phyloP scores from a whole-genome alignment of 2,797 vertebrate species.

The Lophius americanus region DNA sequence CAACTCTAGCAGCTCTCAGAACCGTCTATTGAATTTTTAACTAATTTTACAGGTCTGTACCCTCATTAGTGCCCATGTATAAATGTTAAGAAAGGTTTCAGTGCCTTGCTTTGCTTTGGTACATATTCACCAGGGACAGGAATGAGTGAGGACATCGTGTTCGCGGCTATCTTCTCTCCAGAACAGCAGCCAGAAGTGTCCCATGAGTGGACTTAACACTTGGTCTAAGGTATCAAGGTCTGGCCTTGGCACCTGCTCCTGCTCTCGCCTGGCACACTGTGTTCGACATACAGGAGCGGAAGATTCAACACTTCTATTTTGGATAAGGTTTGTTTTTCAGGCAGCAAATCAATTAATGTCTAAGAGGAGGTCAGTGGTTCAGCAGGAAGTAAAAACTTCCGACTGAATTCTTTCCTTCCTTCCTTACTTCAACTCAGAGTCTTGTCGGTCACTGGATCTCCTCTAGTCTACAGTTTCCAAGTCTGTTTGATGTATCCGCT shows the following conservation, averaged over 20 bases:
- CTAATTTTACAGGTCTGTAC: constrained; percentile 31
- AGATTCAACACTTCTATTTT: constrained; percentile 77
- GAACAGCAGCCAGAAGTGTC: constrained; percentile 39
- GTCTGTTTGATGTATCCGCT: not conserved
- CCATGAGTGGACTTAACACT: constrained; percentile 42
- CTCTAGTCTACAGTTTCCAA: not conserved
- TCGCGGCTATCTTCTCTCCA: constrained; percentile 32
- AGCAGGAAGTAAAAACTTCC: constrained; percentile 46
- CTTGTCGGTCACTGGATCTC: constrained; percentile 22
- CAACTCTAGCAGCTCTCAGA: constrained; percentile 41
- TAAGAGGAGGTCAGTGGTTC: constrained; percentile 42
- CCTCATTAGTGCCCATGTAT: constrained; percentile 27
- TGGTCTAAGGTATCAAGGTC: constrained; percentile 61
- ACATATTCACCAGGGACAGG: constrained; percentile 12
- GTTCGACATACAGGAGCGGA: constrained; percentile 54
- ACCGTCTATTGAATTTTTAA: constrained; percentile 3
- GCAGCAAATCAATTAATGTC: constrained; percentile 65
- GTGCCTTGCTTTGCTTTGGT: constrained; percentile 12
- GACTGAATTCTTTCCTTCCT: not conserved
- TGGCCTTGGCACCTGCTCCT: constrained; percentile 55
- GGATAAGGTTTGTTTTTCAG: constrained; percentile 78
- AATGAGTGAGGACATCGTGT: constrained; percentile 34
- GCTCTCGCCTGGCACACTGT: constrained; percentile 49
- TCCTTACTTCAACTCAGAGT: constrained; percentile 33
- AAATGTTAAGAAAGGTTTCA: constrained; percentile 45